These are phyloP conservation scores for Drosophila melanica DNA, from an alignment of 1,140 invertebrate genomes.

Conservation along the genomic window DNA sequence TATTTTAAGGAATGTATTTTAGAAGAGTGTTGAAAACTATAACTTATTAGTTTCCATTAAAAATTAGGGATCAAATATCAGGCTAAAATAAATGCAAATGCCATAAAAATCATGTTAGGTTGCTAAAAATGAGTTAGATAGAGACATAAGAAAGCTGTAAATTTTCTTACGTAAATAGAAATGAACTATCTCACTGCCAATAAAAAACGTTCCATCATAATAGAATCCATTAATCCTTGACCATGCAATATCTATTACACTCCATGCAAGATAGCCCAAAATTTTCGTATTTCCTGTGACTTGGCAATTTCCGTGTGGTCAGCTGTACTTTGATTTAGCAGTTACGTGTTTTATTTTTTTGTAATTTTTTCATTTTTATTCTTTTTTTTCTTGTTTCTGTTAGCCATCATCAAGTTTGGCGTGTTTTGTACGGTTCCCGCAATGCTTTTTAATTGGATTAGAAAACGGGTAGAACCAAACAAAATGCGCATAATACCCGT, in stretches of 20 bases:
- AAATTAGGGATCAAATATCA: no score
- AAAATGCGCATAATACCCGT: slow-evolving; percentile 60
- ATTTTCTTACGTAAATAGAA: no score
- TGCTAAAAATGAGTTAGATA: no score
- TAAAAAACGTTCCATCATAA: neutral
- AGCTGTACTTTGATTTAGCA: slow-evolving; percentile 44
- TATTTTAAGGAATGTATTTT: no score
- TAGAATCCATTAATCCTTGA: slow-evolving; percentile 13
- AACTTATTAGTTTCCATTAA: no score
- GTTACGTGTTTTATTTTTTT: slow-evolving; percentile 32
- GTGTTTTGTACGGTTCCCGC: slow-evolving; percentile 49
- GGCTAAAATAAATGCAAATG: no score
- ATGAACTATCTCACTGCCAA: no score
- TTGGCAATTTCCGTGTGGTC: slow-evolving; percentile 24
- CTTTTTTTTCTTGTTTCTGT: slow-evolving; percentile 13
- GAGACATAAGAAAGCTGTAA: no score
- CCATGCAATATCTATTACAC: slow-evolving; percentile 21
- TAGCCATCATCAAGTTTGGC: slow-evolving; percentile 8
- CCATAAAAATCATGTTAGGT: no score
- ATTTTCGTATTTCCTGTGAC: slow-evolving; percentile 2
- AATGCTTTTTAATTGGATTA: slow-evolving; percentile 60
- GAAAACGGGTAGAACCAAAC: slow-evolving; percentile 46
- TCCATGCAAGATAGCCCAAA: neutral
- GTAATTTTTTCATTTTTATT: neutral
- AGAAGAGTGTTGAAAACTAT: no score